These are phyloP conservation scores for Lepeophtheirus salmonis DNA, from an alignment of 1,140 invertebrate species.

Conservation along the genomic window DNA sequence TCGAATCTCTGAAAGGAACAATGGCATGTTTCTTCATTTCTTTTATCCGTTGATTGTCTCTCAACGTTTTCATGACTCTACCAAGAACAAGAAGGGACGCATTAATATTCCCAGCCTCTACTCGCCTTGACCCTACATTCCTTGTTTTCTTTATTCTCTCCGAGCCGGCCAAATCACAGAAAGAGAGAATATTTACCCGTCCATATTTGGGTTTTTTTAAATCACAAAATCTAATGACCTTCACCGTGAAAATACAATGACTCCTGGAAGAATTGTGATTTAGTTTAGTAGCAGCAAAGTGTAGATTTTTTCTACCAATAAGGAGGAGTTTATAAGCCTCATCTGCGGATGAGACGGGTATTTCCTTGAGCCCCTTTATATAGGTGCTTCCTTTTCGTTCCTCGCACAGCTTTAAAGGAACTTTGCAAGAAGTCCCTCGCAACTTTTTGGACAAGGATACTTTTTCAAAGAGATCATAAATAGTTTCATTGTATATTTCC, in stretches of 20 bases:
- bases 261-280: slow-evolving; percentile 66
- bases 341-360: slow-evolving; percentile 48
- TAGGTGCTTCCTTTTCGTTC: slow-evolving; percentile 45
- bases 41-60: slow-evolving; percentile 30
- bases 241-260: slow-evolving; percentile 70
- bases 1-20: slow-evolving; percentile 10
- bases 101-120: slow-evolving; percentile 78
- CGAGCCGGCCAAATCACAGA: slow-evolving; percentile 77
- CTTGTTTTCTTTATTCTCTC: slow-evolving; percentile 67
- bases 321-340: slow-evolving; percentile 55
- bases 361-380: slow-evolving; percentile 40
- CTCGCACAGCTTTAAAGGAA: slow-evolving; percentile 35
- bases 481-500: slow-evolving; percentile 81
- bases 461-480: slow-evolving; percentile 56
- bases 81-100: slow-evolving; percentile 65
- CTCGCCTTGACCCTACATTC: slow-evolving; percentile 57
- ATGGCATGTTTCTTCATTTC: slow-evolving; percentile 9
- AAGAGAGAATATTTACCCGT: slow-evolving; percentile 37
- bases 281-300: slow-evolving; percentile 59
- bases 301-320: slow-evolving; percentile 55
- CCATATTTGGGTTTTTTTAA: slow-evolving; percentile 16
- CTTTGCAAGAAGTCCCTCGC: slow-evolving; percentile 25
- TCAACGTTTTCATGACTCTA: slow-evolving; percentile 52
- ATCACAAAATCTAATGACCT: slow-evolving; percentile 35
- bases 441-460: slow-evolving; percentile 28